Evolutionary conservation across 2,888 invertebrate species (phyloP).

Genomic region (Parnassius mnemosyne): DNA sequence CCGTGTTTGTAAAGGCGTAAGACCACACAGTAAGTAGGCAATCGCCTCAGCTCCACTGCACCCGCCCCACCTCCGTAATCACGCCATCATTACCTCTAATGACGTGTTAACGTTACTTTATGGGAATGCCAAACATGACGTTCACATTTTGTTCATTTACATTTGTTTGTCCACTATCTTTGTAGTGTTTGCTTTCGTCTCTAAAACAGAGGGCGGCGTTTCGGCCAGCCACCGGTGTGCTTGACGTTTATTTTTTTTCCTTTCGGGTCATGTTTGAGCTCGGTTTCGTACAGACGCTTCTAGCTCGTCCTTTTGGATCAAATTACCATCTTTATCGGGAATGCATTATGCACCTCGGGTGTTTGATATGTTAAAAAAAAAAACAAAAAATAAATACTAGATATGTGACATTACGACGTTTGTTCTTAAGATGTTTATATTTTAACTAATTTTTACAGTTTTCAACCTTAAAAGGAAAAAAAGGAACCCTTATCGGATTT

Average conservation of each 20-base stretch:
- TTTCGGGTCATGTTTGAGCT: constrained; percentile 60
- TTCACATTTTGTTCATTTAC: constrained; percentile 80
- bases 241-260: constrained; percentile 62
- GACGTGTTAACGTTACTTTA: constrained; percentile 80
- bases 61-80: constrained; percentile 71
- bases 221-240: constrained; percentile 66
- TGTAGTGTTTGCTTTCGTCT: constrained; percentile 73
- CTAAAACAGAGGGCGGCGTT: constrained; percentile 79
- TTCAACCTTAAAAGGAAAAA: no score
- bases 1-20: constrained; percentile 65
- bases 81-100: constrained; percentile 80
- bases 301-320: constrained; percentile 15
- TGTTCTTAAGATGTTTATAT: no score
- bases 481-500: no score
- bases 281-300: constrained; percentile 24
- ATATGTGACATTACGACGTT: no score
- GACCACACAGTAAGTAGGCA: constrained; percentile 76
- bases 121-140: constrained; percentile 81
- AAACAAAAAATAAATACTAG: no score
- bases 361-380: not conserved
- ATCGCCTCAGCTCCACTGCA: constrained; percentile 68
- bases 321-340: constrained; percentile 20
- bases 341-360: constrained; percentile 2
- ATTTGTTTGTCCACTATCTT: constrained; percentile 79
- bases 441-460: no score